These are phyloP conservation scores for Bradypodion pumilum DNA, from an alignment of 2,797 vertebrate genomes.

Conservation along the genomic window DNA sequence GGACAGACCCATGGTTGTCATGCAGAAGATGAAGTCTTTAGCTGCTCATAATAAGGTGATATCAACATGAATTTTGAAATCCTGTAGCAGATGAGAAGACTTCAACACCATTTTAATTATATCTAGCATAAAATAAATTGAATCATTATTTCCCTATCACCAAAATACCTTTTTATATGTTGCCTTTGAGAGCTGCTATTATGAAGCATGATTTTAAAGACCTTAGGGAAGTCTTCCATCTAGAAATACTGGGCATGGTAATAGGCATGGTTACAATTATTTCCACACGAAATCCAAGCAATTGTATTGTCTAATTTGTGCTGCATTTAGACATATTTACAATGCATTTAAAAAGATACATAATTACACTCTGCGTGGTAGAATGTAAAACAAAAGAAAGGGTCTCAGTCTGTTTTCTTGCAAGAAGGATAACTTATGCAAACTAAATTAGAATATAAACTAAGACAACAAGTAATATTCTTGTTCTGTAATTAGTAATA, in stretches of 20 bases:
- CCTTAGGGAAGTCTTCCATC: slow-evolving; percentile 50
- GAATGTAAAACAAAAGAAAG: slow-evolving; percentile 20
- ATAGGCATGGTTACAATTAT: slow-evolving; percentile 18
- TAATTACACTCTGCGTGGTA: slow-evolving; percentile 25
- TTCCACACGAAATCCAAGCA: slow-evolving; percentile 35
- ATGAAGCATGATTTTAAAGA: slow-evolving; percentile 39
- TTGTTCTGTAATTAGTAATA: background rate
- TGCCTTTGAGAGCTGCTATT: slow-evolving; percentile 44
- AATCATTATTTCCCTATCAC: slow-evolving; percentile 49
- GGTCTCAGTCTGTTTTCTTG: slow-evolving; percentile 14
- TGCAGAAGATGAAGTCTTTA: no score
- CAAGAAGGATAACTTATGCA: background rate
- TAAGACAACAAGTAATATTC: background rate
- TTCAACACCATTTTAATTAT: slow-evolving; percentile 30
- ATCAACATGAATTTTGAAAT: no score
- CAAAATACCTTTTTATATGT: slow-evolving; percentile 43
- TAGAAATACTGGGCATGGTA: slow-evolving; percentile 52
- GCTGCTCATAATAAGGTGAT: no score
- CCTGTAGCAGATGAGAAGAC: no score
- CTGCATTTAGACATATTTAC: slow-evolving; percentile 16
- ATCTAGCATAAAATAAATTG: slow-evolving; percentile 40
- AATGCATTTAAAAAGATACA: background rate
- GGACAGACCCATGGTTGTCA: no score
- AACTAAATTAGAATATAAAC: background rate
- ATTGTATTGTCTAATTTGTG: slow-evolving; percentile 18